A percentile compares a stretch with the other conserved stretches of the same genome.
These are phyloP conservation scores for Neodiprion virginianus DNA, from an alignment of 1,140 invertebrate species.

Conservation along the genomic window DNA sequence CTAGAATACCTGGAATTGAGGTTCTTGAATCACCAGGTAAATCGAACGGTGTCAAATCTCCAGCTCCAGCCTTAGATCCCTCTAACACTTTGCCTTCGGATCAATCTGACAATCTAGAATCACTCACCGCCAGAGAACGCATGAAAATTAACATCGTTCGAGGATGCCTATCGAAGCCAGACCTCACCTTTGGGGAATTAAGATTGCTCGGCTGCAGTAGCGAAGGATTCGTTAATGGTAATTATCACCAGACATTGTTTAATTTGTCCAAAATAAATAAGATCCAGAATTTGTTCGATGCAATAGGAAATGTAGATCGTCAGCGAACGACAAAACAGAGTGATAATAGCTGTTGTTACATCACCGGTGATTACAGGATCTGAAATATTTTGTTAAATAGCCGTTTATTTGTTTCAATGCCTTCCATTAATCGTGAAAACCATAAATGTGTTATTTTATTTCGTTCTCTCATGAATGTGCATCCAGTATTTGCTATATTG, in stretches of 20 bases:
- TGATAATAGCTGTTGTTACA: too few species aligned
- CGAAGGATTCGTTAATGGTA: conserved; percentile 55
- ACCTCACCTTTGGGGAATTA: conserved; percentile 50
- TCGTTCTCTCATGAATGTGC: too few species aligned
- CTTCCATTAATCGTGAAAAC: too few species aligned
- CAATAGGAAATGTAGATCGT: too few species aligned
- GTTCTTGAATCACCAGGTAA: conserved; percentile 35
- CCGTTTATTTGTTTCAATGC: too few species aligned
- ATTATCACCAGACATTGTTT: not conserved
- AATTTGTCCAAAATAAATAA: not conserved
- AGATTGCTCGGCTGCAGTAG: conserved; percentile 47
- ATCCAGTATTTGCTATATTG: too few species aligned
- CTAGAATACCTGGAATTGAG: conserved; percentile 39
- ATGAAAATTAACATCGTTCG: conserved; percentile 52
- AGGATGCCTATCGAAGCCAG: conserved; percentile 41
- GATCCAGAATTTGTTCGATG: too few species aligned
- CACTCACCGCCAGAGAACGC: conserved; percentile 33
- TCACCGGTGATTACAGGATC: too few species aligned
- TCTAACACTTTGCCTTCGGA: conserved; percentile 20
- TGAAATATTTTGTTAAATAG: too few species aligned
- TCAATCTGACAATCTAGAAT: conserved; percentile 24
- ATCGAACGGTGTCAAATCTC: conserved; percentile 27
- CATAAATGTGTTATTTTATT: too few species aligned
- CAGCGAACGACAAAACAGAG: too few species aligned
- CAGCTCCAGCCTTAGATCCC: conserved; percentile 20